A percentile compares a stretch with the other conserved stretches of the same genome.
Evolutionary conservation across 2,888 invertebrate genomes (phyloP).

Genomic region (Sisyra terminalis): DNA sequence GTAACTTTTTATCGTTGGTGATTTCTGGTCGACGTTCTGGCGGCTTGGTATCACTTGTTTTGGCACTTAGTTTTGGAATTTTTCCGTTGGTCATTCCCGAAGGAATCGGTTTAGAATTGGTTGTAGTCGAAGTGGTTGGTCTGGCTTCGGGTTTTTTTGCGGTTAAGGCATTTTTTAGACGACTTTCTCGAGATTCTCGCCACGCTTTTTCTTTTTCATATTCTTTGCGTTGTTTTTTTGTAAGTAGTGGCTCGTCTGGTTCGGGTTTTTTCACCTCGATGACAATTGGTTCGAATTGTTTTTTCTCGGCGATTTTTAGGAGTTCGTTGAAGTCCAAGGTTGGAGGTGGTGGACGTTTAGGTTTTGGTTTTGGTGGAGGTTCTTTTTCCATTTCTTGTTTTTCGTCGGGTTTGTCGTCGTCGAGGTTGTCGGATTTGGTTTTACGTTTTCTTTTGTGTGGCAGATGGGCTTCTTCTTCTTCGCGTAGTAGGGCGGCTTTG

Average conservation of each 20-base stretch:
- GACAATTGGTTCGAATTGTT: constrained; percentile 62
- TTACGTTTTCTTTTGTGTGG: constrained; percentile 47
- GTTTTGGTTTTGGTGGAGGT: constrained; percentile 31
- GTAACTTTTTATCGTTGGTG: constrained; percentile 13
- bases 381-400: constrained; percentile 29
- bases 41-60: constrained; percentile 15
- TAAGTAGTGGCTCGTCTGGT: constrained; percentile 51
- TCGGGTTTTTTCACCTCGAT: constrained; percentile 36
- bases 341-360: constrained; percentile 44
- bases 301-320: constrained; percentile 66
- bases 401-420: constrained; percentile 16
- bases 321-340: constrained; percentile 64
- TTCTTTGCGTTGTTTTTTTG: constrained; percentile 63
- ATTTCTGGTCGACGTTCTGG: constrained; percentile 10
- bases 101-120: no score
- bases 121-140: no score
- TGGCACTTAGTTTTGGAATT: constrained; percentile 12
- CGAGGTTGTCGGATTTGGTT: constrained; percentile 19
- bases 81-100: constrained; percentile 16
- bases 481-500: constrained; percentile 51
- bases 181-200: constrained; percentile 33
- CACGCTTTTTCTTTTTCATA: constrained; percentile 53
- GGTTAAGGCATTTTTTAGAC: constrained; percentile 13
- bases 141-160: constrained; percentile 10
- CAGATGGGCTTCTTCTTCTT: constrained; percentile 53